Evolutionary conservation across 2,888 invertebrate genomes (phyloP).

Genomic region (Punctoribates punctum): DNA sequence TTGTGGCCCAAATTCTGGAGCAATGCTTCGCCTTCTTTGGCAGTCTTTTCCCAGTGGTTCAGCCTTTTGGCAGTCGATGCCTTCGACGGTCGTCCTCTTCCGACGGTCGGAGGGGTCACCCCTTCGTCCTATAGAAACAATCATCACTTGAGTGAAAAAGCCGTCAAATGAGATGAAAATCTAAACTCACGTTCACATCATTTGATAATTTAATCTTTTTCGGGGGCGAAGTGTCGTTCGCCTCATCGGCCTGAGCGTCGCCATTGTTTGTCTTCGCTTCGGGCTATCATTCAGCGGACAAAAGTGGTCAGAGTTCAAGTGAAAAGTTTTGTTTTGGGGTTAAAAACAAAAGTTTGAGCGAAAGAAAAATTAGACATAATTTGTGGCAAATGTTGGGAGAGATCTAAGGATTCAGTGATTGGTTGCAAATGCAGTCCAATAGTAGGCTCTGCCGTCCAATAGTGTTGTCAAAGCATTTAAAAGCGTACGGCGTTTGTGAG

Average conservation of each 20-base stretch:
- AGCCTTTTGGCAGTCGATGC: background rate
- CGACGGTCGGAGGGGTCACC: background rate
- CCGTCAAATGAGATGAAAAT: too few species aligned
- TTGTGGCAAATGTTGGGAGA: background rate
- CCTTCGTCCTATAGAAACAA: background rate
- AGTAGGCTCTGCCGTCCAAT: background rate
- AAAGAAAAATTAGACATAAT: background rate
- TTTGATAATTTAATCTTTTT: constrained; percentile 21
- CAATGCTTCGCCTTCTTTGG: constrained; percentile 29
- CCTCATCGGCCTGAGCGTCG: constrained; percentile 2
- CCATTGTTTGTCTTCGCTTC: constrained; percentile 1
- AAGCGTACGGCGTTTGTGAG: background rate
- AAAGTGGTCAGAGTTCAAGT: too few species aligned
- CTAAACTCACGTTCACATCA: background rate
- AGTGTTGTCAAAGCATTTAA: constrained; percentile 1
- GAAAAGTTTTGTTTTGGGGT: background rate
- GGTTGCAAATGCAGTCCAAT: background rate
- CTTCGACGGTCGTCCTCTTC: constrained; percentile 3
- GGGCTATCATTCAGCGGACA: background rate
- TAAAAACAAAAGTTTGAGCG: background rate
- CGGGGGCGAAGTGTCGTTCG: background rate
- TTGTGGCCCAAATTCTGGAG: constrained; percentile 19
- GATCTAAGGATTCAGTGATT: background rate
- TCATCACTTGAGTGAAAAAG: background rate
- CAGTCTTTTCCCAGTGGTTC: constrained; percentile 14